phyloP scores from a whole-genome alignment of 2,113 vertebrate genomes.

The Tragelaphus strepsiceros region DNA sequence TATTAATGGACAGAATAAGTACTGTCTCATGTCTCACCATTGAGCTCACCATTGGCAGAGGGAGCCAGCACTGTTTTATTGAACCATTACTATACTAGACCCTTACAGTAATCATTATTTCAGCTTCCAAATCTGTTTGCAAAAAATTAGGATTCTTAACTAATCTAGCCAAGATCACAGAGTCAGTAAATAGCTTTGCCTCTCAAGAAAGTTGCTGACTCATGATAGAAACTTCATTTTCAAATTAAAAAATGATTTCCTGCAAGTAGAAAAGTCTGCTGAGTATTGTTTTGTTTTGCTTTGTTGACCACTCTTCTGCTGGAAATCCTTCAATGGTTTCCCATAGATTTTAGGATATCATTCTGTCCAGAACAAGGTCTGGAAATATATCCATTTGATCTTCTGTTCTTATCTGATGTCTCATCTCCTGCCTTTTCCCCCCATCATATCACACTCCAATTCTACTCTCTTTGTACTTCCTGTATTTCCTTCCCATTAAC shows the following conservation, averaged over 20 bases:
- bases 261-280: not conserved
- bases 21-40: not conserved
- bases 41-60: not conserved
- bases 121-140: not conserved
- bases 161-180: not conserved
- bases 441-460: too few relatives aligned
- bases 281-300: not conserved
- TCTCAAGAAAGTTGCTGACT: conserved; percentile 26
- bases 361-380: not conserved
- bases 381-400: not conserved
- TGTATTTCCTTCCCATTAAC: not conserved
- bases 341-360: not conserved
- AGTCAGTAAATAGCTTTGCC: not conserved
- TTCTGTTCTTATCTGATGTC: not conserved
- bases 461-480: not conserved
- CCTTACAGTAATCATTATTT: not conserved
- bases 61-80: not conserved
- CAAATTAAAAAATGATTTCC: conserved; percentile 17
- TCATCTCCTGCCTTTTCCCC: not conserved
- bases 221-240: not conserved
- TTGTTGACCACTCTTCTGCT: not conserved
- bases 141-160: conserved; percentile 27
- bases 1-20: not conserved
- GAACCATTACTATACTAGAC: not conserved
- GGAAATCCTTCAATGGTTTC: not conserved